Evolutionary conservation across 2,888 invertebrate species (phyloP).

Genomic region (Calameuta idolon): DNA sequence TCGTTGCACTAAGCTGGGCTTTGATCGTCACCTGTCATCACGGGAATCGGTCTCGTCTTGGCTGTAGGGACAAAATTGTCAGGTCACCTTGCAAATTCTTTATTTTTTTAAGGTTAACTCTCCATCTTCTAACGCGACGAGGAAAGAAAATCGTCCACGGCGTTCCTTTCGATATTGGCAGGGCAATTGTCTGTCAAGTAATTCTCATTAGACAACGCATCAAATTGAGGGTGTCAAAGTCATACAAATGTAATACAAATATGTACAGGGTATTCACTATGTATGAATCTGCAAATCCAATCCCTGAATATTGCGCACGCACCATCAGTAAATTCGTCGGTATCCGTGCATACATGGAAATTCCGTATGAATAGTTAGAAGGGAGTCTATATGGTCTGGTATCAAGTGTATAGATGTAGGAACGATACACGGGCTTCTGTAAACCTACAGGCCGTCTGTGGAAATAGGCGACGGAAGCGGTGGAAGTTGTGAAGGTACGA

Average conservation of each 20-base stretch:
- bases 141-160: not conserved
- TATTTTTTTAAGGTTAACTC: not conserved
- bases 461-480: constrained; percentile 20
- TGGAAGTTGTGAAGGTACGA: constrained; percentile 28
- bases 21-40: constrained; percentile 59
- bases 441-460: constrained; percentile 1
- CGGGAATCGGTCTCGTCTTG: not conserved
- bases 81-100: not conserved
- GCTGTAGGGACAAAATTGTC: not conserved
- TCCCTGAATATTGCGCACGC: not conserved
- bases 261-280: not conserved
- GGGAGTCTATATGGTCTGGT: not conserved
- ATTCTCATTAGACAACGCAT: not conserved
- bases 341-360: not conserved
- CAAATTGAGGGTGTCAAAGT: not conserved
- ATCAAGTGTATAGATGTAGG: not conserved
- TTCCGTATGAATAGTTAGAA: not conserved
- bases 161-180: not conserved
- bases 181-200: not conserved
- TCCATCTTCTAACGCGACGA: not conserved
- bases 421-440: not conserved
- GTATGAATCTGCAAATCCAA: not conserved
- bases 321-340: not conserved
- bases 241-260: not conserved
- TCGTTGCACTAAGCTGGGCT: constrained; percentile 60